phyloP scores from a whole-genome alignment of 2,888 invertebrate genomes.

The Ctenicera cuprea region DNA sequence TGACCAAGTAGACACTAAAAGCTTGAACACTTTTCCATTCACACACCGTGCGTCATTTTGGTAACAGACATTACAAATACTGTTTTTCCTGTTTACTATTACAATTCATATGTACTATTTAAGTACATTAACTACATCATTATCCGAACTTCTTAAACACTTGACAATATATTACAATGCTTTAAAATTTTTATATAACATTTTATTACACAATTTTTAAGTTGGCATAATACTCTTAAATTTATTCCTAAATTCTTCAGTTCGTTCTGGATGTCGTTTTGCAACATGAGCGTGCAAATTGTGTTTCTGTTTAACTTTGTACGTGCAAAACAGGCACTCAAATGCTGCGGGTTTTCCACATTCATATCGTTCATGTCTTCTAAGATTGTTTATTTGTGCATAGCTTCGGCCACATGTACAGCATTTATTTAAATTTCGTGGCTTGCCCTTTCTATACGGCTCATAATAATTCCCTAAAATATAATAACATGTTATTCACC shows the following conservation, averaged over 20 bases:
- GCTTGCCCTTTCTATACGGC: not conserved
- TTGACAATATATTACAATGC: no score
- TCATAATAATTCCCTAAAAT: conserved; percentile 13
- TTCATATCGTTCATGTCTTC: conserved; percentile 73
- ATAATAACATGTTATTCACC: no score
- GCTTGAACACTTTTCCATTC: no score
- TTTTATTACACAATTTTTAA: no score
- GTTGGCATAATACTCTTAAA: not conserved
- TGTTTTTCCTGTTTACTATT: no score
- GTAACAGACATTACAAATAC: no score
- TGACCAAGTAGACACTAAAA: no score
- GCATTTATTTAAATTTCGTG: conserved; percentile 65
- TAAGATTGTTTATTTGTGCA: conserved; percentile 75
- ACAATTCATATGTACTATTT: no score
- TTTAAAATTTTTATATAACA: no score
- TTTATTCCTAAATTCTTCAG: conserved; percentile 19
- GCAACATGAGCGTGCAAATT: conserved; percentile 82
- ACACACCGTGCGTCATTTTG: no score
- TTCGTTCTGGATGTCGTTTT: conserved; percentile 68
- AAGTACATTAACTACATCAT: no score
- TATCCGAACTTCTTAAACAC: no score
- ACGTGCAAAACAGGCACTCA: conserved; percentile 51
- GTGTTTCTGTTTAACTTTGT: conserved; percentile 72
- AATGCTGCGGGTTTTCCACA: conserved; percentile 60
- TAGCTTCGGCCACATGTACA: conserved; percentile 75